Percentiles rank a stretch among this genome's conserved stretches.
These are phyloP conservation scores for Probaryconus sp. DNA, from an alignment of 1,140 invertebrate species.

Conservation along the genomic window DNA sequence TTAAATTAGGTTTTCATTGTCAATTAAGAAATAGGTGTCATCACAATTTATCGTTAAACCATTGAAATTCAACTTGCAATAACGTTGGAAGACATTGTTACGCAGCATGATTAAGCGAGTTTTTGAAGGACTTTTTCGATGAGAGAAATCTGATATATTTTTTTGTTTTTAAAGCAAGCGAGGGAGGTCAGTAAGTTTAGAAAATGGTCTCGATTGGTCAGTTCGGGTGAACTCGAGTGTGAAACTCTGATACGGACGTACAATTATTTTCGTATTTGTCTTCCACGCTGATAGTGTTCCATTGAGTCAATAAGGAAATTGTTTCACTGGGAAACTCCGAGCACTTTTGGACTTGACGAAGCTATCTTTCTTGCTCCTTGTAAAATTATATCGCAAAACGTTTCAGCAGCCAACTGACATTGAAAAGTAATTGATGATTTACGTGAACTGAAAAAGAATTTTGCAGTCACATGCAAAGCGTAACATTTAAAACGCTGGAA, in stretches of 20 bases:
- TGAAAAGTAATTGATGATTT: too few relatives aligned
- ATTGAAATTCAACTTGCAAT: conserved; percentile 34
- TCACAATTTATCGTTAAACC: conserved; percentile 19
- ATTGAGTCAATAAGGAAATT: conserved; percentile 30
- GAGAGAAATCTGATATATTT: conserved; percentile 58
- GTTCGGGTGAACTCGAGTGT: conserved; percentile 47
- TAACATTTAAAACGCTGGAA: too few relatives aligned
- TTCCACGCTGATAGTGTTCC: conserved; percentile 37
- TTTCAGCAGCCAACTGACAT: too few relatives aligned
- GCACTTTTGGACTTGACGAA: conserved; percentile 10
- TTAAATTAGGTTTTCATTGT: too few relatives aligned
- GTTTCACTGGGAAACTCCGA: conserved; percentile 1
- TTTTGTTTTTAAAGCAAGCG: conserved; percentile 42
- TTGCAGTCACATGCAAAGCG: too few relatives aligned
- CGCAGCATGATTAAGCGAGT: conserved; percentile 43
- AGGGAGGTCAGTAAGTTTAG: conserved; percentile 50
- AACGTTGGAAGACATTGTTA: conserved; percentile 49
- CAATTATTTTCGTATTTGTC: conserved; percentile 52
- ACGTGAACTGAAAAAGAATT: too few relatives aligned
- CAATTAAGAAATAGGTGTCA: too few relatives aligned
- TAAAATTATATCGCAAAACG: too few relatives aligned
- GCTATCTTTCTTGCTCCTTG: too few relatives aligned
- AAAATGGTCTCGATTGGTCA: conserved; percentile 55
- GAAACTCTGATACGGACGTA: conserved; percentile 40
- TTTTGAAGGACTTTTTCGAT: conserved; percentile 49